phyloP scores from a whole-genome alignment of 2,888 invertebrate genomes.

The Apantesis nais region DNA sequence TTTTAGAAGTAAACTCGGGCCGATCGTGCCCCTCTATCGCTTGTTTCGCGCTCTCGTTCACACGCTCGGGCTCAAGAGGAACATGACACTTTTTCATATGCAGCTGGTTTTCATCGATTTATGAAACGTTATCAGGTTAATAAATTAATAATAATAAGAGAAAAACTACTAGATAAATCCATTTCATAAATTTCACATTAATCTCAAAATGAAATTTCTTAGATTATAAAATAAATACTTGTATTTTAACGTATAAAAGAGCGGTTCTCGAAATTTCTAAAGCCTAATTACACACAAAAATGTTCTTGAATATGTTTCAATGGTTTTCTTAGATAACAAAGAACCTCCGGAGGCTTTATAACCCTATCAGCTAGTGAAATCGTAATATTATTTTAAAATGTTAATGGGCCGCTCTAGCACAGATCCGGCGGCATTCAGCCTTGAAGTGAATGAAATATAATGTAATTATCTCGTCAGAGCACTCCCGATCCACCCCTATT shows the following conservation, averaged over 20 bases:
- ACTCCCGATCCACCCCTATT: conserved; percentile 28
- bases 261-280: conserved; percentile 16
- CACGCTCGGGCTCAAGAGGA: too few species aligned
- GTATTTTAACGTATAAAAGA: conserved; percentile 8
- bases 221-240: conserved; percentile 4
- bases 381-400: conserved; percentile 42
- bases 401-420: conserved; percentile 33
- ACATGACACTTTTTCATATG: too few species aligned
- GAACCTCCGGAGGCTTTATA: conserved; percentile 23
- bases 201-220: conserved; percentile 2
- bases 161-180: background rate
- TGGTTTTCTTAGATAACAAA: conserved; percentile 30
- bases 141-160: background rate
- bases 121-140: too few species aligned
- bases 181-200: background rate
- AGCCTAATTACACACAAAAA: conserved; percentile 33
- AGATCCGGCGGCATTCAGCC: conserved; percentile 37
- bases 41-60: too few species aligned
- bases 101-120: too few species aligned
- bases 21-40: too few species aligned
- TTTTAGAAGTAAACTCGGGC: too few species aligned
- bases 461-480: conserved; percentile 50
- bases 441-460: conserved; percentile 46
- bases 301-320: conserved; percentile 30
- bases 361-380: conserved; percentile 36